Conservation (phyloP, 2,888 invertebrate species). For the Watsonalla cultraria region DNA sequence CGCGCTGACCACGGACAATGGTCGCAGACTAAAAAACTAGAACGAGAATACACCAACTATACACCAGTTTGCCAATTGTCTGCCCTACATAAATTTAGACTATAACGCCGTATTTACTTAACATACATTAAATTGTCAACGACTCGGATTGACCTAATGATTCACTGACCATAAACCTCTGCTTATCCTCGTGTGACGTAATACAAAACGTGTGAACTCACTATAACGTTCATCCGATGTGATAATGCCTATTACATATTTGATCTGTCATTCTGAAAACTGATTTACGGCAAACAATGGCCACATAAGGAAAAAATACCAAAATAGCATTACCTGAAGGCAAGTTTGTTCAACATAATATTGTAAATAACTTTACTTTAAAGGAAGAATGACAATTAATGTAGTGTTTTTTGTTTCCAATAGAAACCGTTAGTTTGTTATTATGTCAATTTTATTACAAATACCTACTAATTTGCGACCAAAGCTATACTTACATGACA, state of each 20-base stretch:
- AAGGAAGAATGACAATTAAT: too few species aligned
- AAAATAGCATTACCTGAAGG: conserved; percentile 11
- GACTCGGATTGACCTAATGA: conserved; percentile 72
- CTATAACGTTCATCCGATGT: conserved; percentile 25
- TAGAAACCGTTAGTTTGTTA: background rate
- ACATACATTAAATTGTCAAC: conserved; percentile 68
- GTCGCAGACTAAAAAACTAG: conserved; percentile 42
- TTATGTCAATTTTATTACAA: too few species aligned
- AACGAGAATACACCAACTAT: conserved; percentile 16
- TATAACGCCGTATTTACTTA: conserved; percentile 50
- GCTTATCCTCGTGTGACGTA: conserved; percentile 70
- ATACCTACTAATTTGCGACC: too few species aligned
- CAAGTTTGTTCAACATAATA: background rate
- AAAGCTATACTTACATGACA: too few species aligned
- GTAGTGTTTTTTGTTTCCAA: too few species aligned
- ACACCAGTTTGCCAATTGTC: conserved; percentile 31
- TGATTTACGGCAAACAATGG: conserved; percentile 12
- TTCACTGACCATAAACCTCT: conserved; percentile 66
- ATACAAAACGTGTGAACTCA: conserved; percentile 45
- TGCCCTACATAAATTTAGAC: conserved; percentile 31
- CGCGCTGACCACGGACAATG: conserved; percentile 40
- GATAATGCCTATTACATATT: conserved; percentile 33
- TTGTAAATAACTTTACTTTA: background rate
- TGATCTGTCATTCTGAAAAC: conserved; percentile 26
- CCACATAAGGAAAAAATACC: conserved; percentile 5